These are phyloP conservation scores for Chalcis sispes DNA, from an alignment of 2,888 invertebrate genomes.

Conservation along the genomic window DNA sequence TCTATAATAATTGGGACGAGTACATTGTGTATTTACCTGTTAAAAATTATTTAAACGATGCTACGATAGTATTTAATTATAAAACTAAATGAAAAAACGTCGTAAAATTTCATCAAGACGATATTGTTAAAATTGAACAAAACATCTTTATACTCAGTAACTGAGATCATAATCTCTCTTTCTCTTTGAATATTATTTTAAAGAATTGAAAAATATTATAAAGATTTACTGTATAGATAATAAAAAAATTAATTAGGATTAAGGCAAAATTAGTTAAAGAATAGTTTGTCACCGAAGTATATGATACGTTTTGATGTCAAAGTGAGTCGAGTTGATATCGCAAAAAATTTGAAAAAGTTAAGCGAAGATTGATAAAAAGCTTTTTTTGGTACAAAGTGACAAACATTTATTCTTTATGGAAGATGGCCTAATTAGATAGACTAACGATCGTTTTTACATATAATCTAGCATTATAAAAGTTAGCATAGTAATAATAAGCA, in stretches of 20 bases:
- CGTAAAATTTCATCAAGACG: too few relatives aligned
- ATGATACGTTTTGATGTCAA: slow-evolving; percentile 14
- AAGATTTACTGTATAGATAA: slow-evolving; percentile 37
- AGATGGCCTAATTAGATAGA: slow-evolving; percentile 55
- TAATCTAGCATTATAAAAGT: slow-evolving; percentile 12
- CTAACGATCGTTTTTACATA: slow-evolving; percentile 40
- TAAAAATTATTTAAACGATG: too few relatives aligned
- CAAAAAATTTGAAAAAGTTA: slow-evolving; percentile 1
- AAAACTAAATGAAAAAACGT: too few relatives aligned
- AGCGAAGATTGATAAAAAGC: neutral
- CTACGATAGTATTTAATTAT: too few relatives aligned
- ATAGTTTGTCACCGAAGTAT: slow-evolving; percentile 25
- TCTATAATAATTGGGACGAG: too few relatives aligned
- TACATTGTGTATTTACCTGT: too few relatives aligned
- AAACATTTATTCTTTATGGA: slow-evolving; percentile 41
- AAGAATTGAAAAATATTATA: neutral
- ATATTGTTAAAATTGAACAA: neutral
- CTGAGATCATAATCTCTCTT: too few relatives aligned
- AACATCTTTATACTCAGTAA: neutral
- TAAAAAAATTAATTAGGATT: slow-evolving; percentile 30
- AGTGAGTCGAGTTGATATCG: neutral
- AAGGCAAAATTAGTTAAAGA: neutral
- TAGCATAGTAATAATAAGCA: slow-evolving; percentile 1
- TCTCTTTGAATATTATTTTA: slow-evolving; percentile 10
- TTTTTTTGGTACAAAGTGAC: slow-evolving; percentile 37